A percentile compares a stretch with the other conserved stretches of the same genome.
These are phyloP conservation scores for Meiosimyza platycephala DNA, from an alignment of 2,888 invertebrate species.

Conservation along the genomic window DNA sequence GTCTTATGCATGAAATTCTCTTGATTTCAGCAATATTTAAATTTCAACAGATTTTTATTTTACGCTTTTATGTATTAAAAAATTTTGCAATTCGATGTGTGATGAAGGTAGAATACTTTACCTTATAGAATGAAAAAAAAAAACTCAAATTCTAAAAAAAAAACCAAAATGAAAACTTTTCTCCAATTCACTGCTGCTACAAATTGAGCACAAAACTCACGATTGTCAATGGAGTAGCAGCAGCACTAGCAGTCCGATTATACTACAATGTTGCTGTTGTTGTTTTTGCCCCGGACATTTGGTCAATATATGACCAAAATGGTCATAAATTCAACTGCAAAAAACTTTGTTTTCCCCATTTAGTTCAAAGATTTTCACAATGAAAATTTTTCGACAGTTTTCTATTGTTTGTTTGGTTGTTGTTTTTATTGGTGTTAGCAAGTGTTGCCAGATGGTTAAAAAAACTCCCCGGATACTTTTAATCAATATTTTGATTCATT, in stretches of 20 bases:
- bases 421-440: background rate
- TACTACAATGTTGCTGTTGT: background rate
- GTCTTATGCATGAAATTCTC: too few relatives aligned
- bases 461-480: too few relatives aligned
- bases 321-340: slow-evolving; percentile 31
- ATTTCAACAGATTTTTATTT: too few relatives aligned
- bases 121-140: background rate
- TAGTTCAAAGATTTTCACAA: slow-evolving; percentile 10
- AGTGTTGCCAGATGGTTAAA: too few relatives aligned
- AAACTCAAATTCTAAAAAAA: background rate
- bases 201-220: slow-evolving; percentile 22
- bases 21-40: too few relatives aligned
- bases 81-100: too few relatives aligned
- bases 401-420: background rate
- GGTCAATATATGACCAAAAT: background rate
- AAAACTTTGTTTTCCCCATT: slow-evolving; percentile 30
- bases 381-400: slow-evolving; percentile 14
- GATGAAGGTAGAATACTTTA: too few relatives aligned
- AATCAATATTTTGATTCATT: too few relatives aligned
- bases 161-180: slow-evolving; percentile 10
- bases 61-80: too few relatives aligned
- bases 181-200: background rate
- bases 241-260: background rate
- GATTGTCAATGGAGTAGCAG: background rate
- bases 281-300: background rate